Evolutionary conservation across 2,888 invertebrate genomes (phyloP).

Genomic region (Ceriagrion tenellum): DNA sequence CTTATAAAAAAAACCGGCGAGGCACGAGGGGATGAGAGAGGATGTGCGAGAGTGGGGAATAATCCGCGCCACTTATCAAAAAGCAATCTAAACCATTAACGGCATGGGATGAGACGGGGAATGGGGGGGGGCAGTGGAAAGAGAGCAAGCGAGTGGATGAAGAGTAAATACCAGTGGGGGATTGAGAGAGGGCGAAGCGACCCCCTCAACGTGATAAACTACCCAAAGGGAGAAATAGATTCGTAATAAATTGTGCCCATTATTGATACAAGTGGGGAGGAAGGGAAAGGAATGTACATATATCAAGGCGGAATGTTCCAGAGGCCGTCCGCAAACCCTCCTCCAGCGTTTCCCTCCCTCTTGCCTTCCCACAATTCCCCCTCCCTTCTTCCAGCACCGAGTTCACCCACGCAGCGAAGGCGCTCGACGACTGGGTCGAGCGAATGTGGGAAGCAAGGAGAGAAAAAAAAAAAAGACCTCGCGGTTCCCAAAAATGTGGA

Average conservation of each 20-base stretch:
- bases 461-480: background rate
- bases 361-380: too few relatives aligned
- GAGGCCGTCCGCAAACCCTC: background rate
- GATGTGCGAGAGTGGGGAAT: background rate
- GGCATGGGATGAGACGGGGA: background rate
- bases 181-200: background rate
- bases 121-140: too few relatives aligned
- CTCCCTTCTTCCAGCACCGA: too few relatives aligned
- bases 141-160: background rate
- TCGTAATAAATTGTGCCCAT: conserved; percentile 35
- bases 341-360: too few relatives aligned
- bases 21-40: background rate
- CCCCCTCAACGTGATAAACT: background rate
- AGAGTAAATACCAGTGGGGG: background rate
- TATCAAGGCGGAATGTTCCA: background rate
- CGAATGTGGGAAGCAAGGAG: background rate
- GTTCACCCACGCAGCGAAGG: background rate
- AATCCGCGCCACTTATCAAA: background rate
- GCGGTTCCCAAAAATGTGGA: conserved; percentile 16
- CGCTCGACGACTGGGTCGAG: background rate
- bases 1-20: background rate
- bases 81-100: background rate
- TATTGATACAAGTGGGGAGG: conserved; percentile 23
- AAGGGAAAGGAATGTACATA: background rate
- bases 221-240: background rate